phyloP scores from a whole-genome alignment of 2,797 vertebrate species.

The Phataginus tetradactyla region DNA sequence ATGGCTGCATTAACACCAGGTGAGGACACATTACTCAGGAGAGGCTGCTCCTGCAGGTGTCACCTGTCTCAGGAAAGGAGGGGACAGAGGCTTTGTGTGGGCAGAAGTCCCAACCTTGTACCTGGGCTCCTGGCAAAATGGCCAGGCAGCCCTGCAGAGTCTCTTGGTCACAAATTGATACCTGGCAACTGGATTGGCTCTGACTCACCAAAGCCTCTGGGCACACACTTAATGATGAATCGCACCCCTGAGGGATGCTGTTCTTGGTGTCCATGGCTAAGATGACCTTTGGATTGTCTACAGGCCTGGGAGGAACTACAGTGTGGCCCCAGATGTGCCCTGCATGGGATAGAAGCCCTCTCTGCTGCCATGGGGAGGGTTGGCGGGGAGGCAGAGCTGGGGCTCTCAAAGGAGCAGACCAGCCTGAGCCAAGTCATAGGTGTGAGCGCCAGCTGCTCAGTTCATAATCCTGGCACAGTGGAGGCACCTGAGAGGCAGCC shows the following conservation, averaged over 20 bases:
- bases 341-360: not conserved
- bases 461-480: fast-evolving
- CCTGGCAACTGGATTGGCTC: not conserved
- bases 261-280: not conserved
- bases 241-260: too few relatives aligned
- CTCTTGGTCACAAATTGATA: not conserved
- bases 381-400: not conserved
- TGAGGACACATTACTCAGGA: not conserved
- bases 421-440: fast-evolving
- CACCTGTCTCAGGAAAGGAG: not conserved
- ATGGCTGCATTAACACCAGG: not conserved
- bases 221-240: fast-evolving
- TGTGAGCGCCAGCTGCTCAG: not conserved
- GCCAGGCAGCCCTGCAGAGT: not conserved
- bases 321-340: not conserved
- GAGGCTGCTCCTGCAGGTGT: not conserved
- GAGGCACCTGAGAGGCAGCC: too few relatives aligned
- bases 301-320: not conserved
- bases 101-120: not conserved
- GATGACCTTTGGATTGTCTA: not conserved
- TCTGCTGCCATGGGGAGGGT: not conserved
- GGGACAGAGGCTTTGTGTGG: not conserved
- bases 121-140: not conserved
- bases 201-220: not conserved
- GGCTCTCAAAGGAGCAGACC: not conserved